Evolutionary conservation across 53 echinoderm and acorn worm species (phyloP).

Genomic region (Holothuria leucospilota): DNA sequence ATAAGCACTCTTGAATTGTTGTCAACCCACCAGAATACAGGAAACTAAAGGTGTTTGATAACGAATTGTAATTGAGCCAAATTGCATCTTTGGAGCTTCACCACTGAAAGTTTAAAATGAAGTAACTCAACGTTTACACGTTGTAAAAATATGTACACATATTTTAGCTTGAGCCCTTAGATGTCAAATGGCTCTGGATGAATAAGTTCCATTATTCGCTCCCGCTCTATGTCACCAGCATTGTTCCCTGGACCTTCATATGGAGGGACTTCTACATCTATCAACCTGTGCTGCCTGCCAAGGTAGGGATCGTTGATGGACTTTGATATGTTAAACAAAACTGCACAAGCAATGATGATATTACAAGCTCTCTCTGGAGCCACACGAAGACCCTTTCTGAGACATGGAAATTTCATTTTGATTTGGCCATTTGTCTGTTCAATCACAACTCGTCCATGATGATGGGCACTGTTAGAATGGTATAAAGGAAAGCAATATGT

Average conservation of each 20-base stretch:
- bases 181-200: no score
- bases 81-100: no score
- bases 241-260: slow-evolving; percentile 15
- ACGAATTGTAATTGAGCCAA: no score
- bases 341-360: slow-evolving; percentile 43
- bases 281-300: slow-evolving; percentile 29
- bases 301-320: slow-evolving; percentile 57
- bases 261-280: slow-evolving; percentile 31
- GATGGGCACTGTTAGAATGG: slow-evolving; percentile 35
- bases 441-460: slow-evolving; percentile 52
- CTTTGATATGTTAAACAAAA: slow-evolving; percentile 54
- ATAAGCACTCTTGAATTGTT: not conserved
- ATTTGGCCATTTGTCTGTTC: slow-evolving; percentile 62
- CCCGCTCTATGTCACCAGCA: slow-evolving; percentile 45
- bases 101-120: no score
- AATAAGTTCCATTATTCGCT: not conserved
- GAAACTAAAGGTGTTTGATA: not conserved
- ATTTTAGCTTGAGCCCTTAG: no score
- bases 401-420: slow-evolving; percentile 43
- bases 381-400: slow-evolving; percentile 36
- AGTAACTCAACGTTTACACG: no score
- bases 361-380: slow-evolving; percentile 36
- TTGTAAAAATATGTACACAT: no score
- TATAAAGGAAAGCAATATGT: not conserved
- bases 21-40: not conserved